Conservation (phyloP, 2,888 invertebrate genomes). For the Apomyelois bistriatella region DNA sequence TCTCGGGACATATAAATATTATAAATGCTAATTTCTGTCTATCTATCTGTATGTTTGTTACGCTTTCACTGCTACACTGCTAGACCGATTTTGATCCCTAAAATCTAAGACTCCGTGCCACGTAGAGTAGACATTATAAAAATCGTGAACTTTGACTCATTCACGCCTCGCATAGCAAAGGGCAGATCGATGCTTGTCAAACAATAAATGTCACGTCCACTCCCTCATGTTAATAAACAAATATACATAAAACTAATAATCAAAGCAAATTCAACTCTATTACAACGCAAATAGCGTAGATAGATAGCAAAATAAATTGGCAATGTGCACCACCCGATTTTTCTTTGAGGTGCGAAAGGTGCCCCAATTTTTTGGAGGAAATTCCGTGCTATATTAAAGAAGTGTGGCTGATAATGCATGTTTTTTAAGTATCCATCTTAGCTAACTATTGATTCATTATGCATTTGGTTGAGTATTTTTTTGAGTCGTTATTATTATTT, state of each 20-base stretch:
- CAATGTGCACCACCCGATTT: slow-evolving; percentile 50
- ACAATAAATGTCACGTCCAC: slow-evolving; percentile 80
- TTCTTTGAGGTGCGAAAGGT: slow-evolving; percentile 73
- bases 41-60: no score
- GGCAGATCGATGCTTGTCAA: slow-evolving; percentile 79
- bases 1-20: no score
- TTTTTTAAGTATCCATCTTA: no score
- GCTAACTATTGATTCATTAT: no score
- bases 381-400: slow-evolving; percentile 54
- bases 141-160: slow-evolving; percentile 59
- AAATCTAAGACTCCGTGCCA: not conserved
- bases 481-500: no score
- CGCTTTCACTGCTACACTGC: no score
- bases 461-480: no score
- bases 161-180: slow-evolving; percentile 75
- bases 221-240: slow-evolving; percentile 65
- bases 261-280: slow-evolving; percentile 32
- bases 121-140: slow-evolving; percentile 23
- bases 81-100: no score
- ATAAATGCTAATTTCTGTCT: no score
- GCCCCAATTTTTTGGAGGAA: slow-evolving; percentile 61
- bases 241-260: slow-evolving; percentile 16
- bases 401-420: slow-evolving; percentile 11
- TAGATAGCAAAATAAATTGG: slow-evolving; percentile 27
- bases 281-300: slow-evolving; percentile 19